Evolutionary conservation across 1,140 invertebrate species (phyloP), one percentile per base, ranked within the genome.

Genomic region (Drosophila ficusphila): DNA sequence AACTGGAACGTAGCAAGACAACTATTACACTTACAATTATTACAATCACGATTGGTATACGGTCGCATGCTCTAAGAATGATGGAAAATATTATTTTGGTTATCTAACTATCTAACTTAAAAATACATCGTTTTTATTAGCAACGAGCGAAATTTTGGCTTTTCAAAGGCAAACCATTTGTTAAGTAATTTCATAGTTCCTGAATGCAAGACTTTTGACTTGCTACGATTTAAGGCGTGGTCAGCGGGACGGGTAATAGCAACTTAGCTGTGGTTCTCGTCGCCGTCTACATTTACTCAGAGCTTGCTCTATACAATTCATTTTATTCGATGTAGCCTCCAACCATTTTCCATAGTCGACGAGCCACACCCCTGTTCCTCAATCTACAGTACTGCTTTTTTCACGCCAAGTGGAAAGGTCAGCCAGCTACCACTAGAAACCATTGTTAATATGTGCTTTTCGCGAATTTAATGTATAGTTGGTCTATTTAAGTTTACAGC

Each of bases 331-430:
- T n/a, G 2, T 2, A 41, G 11, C 9, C 42, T 31, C 21, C 14
- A 14, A 49, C 51, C 16, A 2, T 61, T 8, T 44, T 7, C 23
- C 39, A n/a, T 16, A 16, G 16, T 9, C 11, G 23, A 27, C n/a
- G 19, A n/a, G 12, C 56, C 18, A 47, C 42, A 33, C 29, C 56
- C 27, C 39, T 18, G 31, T 49, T 18, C 47, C 16, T 19, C 60
- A 16, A 21, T 16, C 33, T 31, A 29, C 19, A 47, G 58, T 33
- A n/a, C 62, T 27, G 7, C 14, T 48, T 56, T 82, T 82, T 79
- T 64, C 68, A 64, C 68, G 51, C 44, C 79, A 64, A 36, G 31
- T 71, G 47, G 76, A 76, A 71, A 71, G 79, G 79, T 85, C 81
- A 85, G 39, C 79, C 34, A 72, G 71, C 86, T 39, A 54, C 27